A percentile compares a stretch with the other conserved stretches of the same genome.
Conservation (phyloP, 1,140 invertebrate genomes). For the Drosophila mauritiana region DNA sequence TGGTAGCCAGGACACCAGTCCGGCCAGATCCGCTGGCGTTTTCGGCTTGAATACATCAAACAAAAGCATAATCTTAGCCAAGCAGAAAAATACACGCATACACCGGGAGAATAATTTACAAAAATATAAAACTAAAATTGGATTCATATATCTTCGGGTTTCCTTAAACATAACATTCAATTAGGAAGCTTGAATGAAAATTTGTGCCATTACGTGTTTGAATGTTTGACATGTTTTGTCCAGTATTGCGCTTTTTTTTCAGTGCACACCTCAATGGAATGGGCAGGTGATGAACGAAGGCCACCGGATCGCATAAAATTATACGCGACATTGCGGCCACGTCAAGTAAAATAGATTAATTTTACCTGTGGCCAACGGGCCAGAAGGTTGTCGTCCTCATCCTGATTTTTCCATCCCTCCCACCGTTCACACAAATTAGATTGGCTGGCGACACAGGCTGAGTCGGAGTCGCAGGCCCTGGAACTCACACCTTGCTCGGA, state of each 20-base stretch:
- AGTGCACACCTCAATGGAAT: slow-evolving; percentile 6
- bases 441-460: slow-evolving; percentile 55
- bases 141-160: background rate
- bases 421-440: slow-evolving; percentile 63
- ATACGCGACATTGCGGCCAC: slow-evolving; percentile 79
- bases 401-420: slow-evolving; percentile 7
- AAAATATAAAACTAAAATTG: too few species aligned
- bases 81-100: slow-evolving; percentile 73
- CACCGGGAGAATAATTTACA: background rate
- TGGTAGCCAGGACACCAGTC: slow-evolving; percentile 42
- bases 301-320: slow-evolving; percentile 67
- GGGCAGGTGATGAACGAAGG: slow-evolving; percentile 6
- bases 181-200: too few species aligned
- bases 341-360: slow-evolving; percentile 81
- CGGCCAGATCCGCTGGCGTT: slow-evolving; percentile 49
- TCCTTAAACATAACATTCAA: background rate
- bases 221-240: background rate
- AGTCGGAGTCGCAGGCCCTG: slow-evolving; percentile 2
- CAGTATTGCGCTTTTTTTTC: background rate
- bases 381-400: slow-evolving; percentile 51
- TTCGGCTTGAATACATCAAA: slow-evolving; percentile 75
- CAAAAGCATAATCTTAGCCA: slow-evolving; percentile 75
- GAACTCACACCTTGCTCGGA: slow-evolving; percentile 18
- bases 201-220: too few species aligned
- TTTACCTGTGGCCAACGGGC: slow-evolving; percentile 74